Evolutionary conservation across 2,113 vertebrate species (phyloP).

Genomic region (Solea solea): DNA sequence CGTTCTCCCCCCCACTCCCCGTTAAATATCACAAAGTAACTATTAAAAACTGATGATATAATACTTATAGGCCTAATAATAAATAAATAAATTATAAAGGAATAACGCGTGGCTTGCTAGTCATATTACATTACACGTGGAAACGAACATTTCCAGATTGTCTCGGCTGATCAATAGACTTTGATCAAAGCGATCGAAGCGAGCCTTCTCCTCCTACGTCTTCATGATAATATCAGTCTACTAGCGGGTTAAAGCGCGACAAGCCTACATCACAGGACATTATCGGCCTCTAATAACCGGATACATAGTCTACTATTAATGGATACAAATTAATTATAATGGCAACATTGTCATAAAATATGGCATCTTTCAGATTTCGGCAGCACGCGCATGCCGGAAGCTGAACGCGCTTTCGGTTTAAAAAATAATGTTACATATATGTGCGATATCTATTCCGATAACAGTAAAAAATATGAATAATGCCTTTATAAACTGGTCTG

Average conservation of each 20-base stretch:
- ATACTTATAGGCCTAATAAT: conserved; percentile 80
- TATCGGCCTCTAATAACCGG: conserved; percentile 55
- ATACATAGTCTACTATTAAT: conserved; percentile 53
- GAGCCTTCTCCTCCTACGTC: conserved; percentile 54
- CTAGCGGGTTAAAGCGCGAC: conserved; percentile 52
- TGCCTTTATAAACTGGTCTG: conserved; percentile 33
- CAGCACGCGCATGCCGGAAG: conserved; percentile 55
- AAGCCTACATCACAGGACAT: conserved; percentile 39
- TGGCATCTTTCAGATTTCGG: conserved; percentile 43
- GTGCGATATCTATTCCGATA: conserved; percentile 42
- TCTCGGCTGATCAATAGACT: conserved; percentile 66
- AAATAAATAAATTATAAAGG: conserved; percentile 84
- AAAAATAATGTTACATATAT: conserved; percentile 50
- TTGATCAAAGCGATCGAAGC: conserved; percentile 57
- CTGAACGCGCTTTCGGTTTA: conserved; percentile 57
- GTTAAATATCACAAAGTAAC: conserved; percentile 72
- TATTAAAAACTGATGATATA: conserved; percentile 72
- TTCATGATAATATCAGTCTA: conserved; percentile 61
- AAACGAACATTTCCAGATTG: conserved; percentile 76
- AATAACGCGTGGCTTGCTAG: conserved; percentile 61
- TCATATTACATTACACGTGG: conserved; percentile 65
- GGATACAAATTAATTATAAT: conserved; percentile 51
- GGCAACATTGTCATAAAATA: conserved; percentile 55
- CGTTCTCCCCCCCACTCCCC: conserved; percentile 60
- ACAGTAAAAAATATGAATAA: conserved; percentile 36